A percentile compares a stretch with the other conserved stretches of the same genome.
These are phyloP conservation scores for Acanthosepion lycidas DNA, from an alignment of 2,888 invertebrate species.

Conservation along the genomic window DNA sequence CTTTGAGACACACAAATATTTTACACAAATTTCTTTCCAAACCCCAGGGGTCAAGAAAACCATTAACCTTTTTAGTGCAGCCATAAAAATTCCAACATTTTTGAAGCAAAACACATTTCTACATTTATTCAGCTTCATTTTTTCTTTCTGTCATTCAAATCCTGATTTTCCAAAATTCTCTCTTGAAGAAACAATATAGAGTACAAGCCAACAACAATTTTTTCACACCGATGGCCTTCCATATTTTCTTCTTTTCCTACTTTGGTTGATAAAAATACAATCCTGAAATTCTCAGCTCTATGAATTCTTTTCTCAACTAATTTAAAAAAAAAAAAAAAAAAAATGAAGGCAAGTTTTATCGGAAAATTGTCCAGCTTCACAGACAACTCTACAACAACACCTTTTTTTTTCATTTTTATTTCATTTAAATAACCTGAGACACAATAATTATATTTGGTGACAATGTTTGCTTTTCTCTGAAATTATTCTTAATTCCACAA, in stretches of 20 bases:
- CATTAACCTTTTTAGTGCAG: constrained; percentile 33
- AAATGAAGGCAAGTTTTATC: no score
- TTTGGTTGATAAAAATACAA: no score
- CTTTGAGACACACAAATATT: neutral
- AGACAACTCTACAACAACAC: no score
- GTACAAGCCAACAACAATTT: neutral
- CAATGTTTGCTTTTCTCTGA: no score
- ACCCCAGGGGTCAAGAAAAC: neutral
- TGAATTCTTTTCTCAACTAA: neutral
- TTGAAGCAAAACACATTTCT: neutral
- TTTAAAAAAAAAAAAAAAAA: neutral
- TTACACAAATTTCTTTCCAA: neutral
- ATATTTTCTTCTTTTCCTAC: neutral
- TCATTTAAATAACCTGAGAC: no score
- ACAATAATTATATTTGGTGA: no score
- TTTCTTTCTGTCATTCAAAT: neutral
- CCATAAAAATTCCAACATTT: constrained; percentile 23
- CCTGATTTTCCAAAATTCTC: neutral
- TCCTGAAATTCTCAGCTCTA: neutral
- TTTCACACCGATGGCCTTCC: neutral
- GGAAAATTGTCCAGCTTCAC: no score
- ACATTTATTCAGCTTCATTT: neutral
- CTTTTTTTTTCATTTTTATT: no score
- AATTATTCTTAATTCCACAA: no score
- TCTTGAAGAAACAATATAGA: neutral